Evolutionary conservation across 2,888 invertebrate genomes (phyloP).

Genomic region (Dasypolia templi): DNA sequence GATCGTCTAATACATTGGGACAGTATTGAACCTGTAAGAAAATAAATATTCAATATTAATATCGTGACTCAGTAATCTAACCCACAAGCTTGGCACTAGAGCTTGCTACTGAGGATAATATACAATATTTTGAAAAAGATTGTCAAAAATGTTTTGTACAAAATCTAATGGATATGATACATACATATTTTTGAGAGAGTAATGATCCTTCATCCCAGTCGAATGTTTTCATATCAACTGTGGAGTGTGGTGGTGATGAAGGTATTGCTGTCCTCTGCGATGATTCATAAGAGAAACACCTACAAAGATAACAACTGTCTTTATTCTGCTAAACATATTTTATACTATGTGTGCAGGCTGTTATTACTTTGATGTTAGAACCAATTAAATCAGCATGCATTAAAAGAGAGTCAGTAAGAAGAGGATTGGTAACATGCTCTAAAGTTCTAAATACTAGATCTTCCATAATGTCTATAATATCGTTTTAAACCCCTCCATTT

Average conservation of each 20-base stretch:
- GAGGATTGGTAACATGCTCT: slow-evolving; percentile 51
- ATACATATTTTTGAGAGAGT: slow-evolving; percentile 85
- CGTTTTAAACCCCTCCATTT: slow-evolving; percentile 22
- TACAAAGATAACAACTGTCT: slow-evolving; percentile 73
- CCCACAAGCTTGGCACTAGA: not conserved
- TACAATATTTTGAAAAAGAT: not conserved
- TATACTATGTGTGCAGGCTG: slow-evolving; percentile 29
- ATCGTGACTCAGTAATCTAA: not conserved
- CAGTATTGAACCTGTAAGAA: slow-evolving; percentile 92
- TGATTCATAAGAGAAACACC: slow-evolving; percentile 94
- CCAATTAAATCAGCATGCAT: slow-evolving; percentile 55
- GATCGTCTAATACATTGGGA: slow-evolving; percentile 97
- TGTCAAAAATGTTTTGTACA: not conserved
- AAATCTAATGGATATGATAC: slow-evolving; percentile 67
- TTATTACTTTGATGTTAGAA: slow-evolving; percentile 44
- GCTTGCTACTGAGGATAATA: not conserved
- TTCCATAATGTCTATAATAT: slow-evolving; percentile 25
- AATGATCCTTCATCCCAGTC: slow-evolving; percentile 88
- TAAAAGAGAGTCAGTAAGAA: slow-evolving; percentile 39
- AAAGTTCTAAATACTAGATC: slow-evolving; percentile 31
- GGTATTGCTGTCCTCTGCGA: slow-evolving; percentile 90
- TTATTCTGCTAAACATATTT: slow-evolving; percentile 20
- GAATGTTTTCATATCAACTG: slow-evolving; percentile 85
- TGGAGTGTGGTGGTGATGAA: slow-evolving; percentile 85
- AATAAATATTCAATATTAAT: not conserved